Conservation (phyloP, 2,888 invertebrate genomes). For the Tuta absoluta region DNA sequence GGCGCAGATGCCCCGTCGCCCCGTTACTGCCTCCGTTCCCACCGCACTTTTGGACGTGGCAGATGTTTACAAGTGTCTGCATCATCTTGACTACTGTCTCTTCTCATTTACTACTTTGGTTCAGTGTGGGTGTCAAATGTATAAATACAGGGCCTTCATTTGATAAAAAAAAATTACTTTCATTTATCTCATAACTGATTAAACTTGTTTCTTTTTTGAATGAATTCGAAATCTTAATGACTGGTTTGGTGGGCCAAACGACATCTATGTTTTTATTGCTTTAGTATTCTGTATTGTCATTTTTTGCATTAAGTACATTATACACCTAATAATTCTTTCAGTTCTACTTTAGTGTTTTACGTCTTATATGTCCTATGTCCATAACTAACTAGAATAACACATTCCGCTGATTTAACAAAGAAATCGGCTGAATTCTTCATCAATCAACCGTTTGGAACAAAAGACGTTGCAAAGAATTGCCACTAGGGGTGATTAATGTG, state of each 20-base stretch:
- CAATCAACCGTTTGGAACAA: conserved; percentile 40
- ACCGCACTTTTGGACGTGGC: conserved; percentile 60
- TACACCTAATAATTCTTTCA: too few relatives aligned
- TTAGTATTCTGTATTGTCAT: too few relatives aligned
- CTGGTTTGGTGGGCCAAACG: too few relatives aligned
- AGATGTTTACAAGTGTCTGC: conserved; percentile 68
- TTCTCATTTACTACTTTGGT: neutral
- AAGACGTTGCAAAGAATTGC: conserved; percentile 44
- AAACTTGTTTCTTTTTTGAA: too few relatives aligned
- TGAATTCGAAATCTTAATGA: too few relatives aligned
- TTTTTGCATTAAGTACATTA: too few relatives aligned
- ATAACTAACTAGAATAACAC: neutral
- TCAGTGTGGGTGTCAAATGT: neutral
- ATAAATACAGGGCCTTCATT: neutral
- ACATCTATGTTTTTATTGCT: too few relatives aligned
- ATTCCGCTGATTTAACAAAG: neutral
- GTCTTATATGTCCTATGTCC: neutral
- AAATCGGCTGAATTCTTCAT: conserved; percentile 32
- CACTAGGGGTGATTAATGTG: conserved; percentile 54
- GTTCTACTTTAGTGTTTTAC: neutral
- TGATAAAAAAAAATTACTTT: too few relatives aligned
- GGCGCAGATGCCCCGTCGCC: conserved; percentile 60
- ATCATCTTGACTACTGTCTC: conserved; percentile 40
- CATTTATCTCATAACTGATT: too few relatives aligned
- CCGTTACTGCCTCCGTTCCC: conserved; percentile 70